These are phyloP conservation scores for Formica aserva DNA, from an alignment of 2,888 invertebrate species.

Conservation along the genomic window DNA sequence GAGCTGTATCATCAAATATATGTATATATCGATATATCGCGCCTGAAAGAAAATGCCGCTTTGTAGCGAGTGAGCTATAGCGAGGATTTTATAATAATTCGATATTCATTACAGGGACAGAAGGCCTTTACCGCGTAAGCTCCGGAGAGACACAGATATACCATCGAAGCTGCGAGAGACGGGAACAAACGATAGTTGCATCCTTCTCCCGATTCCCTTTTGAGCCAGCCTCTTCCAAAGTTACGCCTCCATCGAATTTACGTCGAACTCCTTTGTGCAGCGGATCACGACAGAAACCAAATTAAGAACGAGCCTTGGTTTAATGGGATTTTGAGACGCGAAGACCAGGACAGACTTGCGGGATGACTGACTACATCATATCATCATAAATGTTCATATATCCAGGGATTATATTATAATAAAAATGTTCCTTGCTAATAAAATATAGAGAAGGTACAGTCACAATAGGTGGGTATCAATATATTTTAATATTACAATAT, in stretches of 20 bases:
- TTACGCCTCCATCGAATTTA: slow-evolving; percentile 62
- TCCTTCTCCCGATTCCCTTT: slow-evolving; percentile 32
- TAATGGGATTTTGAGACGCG: slow-evolving; percentile 52
- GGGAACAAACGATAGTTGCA: slow-evolving; percentile 38
- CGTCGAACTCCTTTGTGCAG: slow-evolving; percentile 62
- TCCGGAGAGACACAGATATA: slow-evolving; percentile 23
- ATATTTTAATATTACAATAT: neutral
- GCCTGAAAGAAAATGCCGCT: slow-evolving; percentile 19
- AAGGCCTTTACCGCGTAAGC: slow-evolving; percentile 14
- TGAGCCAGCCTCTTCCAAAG: slow-evolving; percentile 57
- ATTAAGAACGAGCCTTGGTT: slow-evolving; percentile 65
- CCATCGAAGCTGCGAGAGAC: slow-evolving; percentile 1
- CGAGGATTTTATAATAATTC: slow-evolving; percentile 63
- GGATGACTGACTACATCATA: slow-evolving; percentile 7
- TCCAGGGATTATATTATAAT: neutral
- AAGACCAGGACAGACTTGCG: slow-evolving; percentile 16
- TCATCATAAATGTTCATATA: slow-evolving; percentile 23
- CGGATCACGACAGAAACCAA: slow-evolving; percentile 61
- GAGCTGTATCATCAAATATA: neutral
- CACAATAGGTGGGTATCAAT: neutral
- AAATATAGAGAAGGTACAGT: neutral
- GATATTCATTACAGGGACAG: slow-evolving; percentile 50
- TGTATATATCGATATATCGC: neutral
- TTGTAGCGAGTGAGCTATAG: slow-evolving; percentile 21
- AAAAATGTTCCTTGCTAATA: neutral